Conservation (phyloP, 1,140 invertebrate genomes). For the Bombus vancouverensis region DNA sequence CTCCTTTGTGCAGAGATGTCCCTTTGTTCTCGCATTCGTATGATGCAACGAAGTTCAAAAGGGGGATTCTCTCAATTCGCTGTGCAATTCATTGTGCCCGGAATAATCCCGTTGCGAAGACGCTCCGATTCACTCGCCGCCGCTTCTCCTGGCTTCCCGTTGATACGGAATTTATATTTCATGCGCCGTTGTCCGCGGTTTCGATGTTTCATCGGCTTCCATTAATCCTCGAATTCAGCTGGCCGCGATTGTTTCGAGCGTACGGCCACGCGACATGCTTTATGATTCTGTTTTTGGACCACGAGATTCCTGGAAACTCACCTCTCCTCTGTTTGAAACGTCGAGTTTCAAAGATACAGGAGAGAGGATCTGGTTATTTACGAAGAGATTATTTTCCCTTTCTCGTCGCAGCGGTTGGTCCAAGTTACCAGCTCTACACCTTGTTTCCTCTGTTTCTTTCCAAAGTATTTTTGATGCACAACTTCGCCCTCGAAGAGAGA, state of each 20-base stretch:
- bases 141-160: conserved; percentile 8
- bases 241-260: conserved; percentile 19
- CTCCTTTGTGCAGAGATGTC: conserved; percentile 45
- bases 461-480: neutral
- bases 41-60: conserved; percentile 55
- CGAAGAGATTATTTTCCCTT: neutral
- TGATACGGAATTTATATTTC: conserved; percentile 50
- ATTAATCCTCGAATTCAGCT: conserved; percentile 34
- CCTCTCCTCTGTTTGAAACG: neutral
- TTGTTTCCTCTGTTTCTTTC: neutral
- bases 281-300: neutral
- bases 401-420: neutral
- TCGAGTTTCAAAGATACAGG: neutral
- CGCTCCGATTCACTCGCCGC: conserved; percentile 41
- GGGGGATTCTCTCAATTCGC: conserved; percentile 44
- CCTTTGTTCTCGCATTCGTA: conserved; percentile 43
- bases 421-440: neutral
- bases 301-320: neutral
- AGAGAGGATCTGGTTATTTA: neutral
- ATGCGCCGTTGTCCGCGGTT: conserved; percentile 28
- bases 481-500: neutral
- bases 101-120: conserved; percentile 52
- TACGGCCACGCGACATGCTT: neutral
- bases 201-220: conserved; percentile 37
- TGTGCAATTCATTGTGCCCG: conserved; percentile 43